Evolutionary conservation across 2,797 vertebrate species (phyloP).

Genomic region (Tragelaphus oryx): DNA sequence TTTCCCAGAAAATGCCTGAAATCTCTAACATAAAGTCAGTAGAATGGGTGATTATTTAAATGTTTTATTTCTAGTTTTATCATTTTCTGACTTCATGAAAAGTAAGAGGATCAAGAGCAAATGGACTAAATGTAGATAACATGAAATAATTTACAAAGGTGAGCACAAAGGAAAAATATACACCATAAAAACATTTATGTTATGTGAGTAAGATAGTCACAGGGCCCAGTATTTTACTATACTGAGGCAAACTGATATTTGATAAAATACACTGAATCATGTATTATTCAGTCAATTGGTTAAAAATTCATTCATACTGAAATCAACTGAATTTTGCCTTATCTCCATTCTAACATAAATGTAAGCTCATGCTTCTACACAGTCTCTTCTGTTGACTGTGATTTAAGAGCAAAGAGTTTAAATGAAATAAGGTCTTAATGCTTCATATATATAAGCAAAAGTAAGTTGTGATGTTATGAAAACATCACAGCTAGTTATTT

Average conservation of each 20-base stretch:
- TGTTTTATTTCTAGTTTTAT: not conserved
- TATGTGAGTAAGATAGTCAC: not conserved
- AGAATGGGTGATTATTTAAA: not conserved
- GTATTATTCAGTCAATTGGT: not conserved
- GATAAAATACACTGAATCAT: not conserved
- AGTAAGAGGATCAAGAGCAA: not conserved
- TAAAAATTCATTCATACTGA: not conserved
- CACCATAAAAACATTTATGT: not conserved
- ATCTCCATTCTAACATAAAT: not conserved
- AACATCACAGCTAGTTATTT: not conserved
- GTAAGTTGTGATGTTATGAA: not conserved
- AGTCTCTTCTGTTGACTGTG: not conserved
- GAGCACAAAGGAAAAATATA: not conserved
- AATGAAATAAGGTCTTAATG: not conserved
- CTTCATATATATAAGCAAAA: not conserved
- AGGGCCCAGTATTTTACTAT: not conserved
- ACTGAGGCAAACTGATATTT: not conserved
- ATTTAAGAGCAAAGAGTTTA: not conserved
- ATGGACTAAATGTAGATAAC: not conserved
- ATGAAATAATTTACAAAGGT: not conserved
- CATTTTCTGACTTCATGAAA: not conserved
- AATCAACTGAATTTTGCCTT: not conserved
- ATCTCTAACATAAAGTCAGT: not conserved
- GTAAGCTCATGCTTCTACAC: not conserved
- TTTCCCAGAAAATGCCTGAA: not conserved